phyloP scores from a whole-genome alignment of 2,113 vertebrate species.

The Rhinopomastus cyanomelas region DNA sequence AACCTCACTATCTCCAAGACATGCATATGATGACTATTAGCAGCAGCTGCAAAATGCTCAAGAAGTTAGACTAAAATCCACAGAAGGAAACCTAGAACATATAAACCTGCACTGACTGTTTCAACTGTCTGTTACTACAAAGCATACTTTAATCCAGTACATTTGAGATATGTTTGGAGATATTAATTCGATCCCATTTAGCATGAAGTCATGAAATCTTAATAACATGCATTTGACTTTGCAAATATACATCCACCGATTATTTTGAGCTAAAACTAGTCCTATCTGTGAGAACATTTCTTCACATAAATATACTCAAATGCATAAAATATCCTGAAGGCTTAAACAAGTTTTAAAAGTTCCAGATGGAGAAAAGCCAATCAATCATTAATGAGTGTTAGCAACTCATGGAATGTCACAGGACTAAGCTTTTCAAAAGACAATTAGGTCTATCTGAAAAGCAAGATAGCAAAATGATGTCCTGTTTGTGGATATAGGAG shows the following conservation, averaged over 20 bases:
- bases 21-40: background rate
- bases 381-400: background rate
- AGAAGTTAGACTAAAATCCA: background rate
- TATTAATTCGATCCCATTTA: background rate
- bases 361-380: background rate
- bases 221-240: background rate
- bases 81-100: background rate
- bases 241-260: background rate
- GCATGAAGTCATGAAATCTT: background rate
- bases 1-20: background rate
- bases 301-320: background rate
- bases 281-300: background rate
- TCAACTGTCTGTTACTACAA: background rate
- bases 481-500: background rate
- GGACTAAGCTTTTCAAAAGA: background rate
- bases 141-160: background rate
- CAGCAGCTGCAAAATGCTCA: background rate
- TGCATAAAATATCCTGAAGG: background rate
- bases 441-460: background rate
- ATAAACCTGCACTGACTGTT: background rate
- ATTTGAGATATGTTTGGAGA: background rate
- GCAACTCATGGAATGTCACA: background rate
- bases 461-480: background rate
- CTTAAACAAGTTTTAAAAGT: background rate
- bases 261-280: background rate